Evolutionary conservation across 1,140 invertebrate genomes (phyloP), one percentile per base, ranked within the genome.

Genomic region (Globodera ellingtonae): DNA sequence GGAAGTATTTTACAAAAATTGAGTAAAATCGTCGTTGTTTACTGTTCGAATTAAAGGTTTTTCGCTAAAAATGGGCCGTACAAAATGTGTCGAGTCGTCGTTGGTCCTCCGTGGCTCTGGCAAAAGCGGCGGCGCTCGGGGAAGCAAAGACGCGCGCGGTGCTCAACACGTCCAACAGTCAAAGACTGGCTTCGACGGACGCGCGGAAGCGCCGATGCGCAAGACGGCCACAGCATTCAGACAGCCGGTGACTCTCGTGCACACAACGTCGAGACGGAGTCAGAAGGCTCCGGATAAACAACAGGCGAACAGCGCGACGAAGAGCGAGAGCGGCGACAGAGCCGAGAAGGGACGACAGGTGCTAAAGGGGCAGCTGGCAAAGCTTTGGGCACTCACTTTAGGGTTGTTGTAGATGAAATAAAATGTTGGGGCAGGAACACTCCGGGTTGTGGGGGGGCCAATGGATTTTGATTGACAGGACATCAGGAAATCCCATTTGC

Each of bases 121-220:
- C 5, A 65, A 70, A 76, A 48, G 77, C n/a, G 35, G 59, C 47
- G 56, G 78, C 67, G 67, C 71, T 15, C n/a, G 65, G 67, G 59
- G 81, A 35, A 50, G 56, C 24, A 50, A 84, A 78, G 84, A 56
- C 15, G 56, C 59, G 69, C n/a, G 75, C 18, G 59, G 59, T 44
- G 46, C 76, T 15, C 50, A 69, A 13, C 79, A 66, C 6, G 9
- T 21, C 10, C 70, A 47, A 47, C n/a, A 67, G 4, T 46, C 79
- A 21, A 86, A 84, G 62, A 87, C 81, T 10, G 84, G 85, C 59
- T 86, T 86, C 72, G 85, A 86, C 72, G 85, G 85, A 50, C 72
- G 75, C 18, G 44, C 98, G 44, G 94, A 96, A 52, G 94, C 96
- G 75, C 97, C 97, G 24, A 98, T 98, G 77, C 92, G 97, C 79